Evolutionary conservation across 2,797 vertebrate genomes (phyloP).

Genomic region (Notolabrus celidotus): DNA sequence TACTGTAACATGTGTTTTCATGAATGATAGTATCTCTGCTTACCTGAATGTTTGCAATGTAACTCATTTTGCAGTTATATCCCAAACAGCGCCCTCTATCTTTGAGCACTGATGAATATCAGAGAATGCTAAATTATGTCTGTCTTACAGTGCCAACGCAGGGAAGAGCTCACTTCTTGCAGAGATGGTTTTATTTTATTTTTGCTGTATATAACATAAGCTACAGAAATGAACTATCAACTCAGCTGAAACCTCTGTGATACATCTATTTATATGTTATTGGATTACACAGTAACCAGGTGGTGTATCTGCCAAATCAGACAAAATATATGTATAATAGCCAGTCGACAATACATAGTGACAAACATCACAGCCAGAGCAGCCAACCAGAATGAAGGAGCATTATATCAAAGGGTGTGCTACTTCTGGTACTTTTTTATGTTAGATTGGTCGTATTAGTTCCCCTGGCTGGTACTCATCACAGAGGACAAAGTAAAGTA

Average conservation of each 20-base stretch:
- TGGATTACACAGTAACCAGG: constrained; percentile 53
- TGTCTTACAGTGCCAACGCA: constrained; percentile 63
- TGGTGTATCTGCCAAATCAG: constrained; percentile 44
- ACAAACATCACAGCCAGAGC: constrained; percentile 22
- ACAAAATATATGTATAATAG: constrained; percentile 11
- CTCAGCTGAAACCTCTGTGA: constrained; percentile 77
- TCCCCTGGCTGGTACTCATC: constrained; percentile 51
- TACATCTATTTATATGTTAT: constrained; percentile 74
- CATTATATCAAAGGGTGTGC: constrained; percentile 30
- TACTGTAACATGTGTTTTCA: constrained; percentile 79
- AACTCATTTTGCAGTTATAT: constrained; percentile 59
- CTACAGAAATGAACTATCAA: constrained; percentile 77
- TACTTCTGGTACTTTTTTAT: constrained; percentile 28
- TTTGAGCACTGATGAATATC: constrained; percentile 55
- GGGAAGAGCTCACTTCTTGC: constrained; percentile 57
- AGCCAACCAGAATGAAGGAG: constrained; percentile 50
- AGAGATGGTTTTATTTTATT: constrained; percentile 72
- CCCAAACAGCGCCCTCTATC: constrained; percentile 31
- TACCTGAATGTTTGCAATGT: constrained; percentile 66
- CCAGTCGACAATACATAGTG: constrained; percentile 34
- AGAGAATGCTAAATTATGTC: constrained; percentile 46
- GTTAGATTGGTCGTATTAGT: constrained; percentile 30
- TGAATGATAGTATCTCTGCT: constrained; percentile 68
- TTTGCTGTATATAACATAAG: constrained; percentile 85
- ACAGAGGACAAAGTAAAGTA: constrained; percentile 40